Percentiles rank a stretch among this genome's conserved stretches.
Conservation (phyloP, 2,888 invertebrate genomes). For the Synergus umbraculus region DNA sequence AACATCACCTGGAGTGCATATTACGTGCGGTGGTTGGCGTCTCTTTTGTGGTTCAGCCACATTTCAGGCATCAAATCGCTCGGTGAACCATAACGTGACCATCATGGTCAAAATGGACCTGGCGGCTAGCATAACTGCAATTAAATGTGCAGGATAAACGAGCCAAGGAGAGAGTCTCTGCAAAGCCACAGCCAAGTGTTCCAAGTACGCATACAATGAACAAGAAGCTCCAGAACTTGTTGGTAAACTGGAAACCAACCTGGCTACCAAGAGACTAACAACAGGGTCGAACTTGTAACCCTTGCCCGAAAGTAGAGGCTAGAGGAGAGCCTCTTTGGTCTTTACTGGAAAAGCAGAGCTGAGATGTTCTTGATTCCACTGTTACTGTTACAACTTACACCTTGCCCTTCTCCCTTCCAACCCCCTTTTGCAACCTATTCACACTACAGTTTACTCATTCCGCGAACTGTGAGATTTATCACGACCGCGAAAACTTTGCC, state of each 20-base stretch:
- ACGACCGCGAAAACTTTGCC: constrained; percentile 68
- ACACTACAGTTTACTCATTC: constrained; percentile 6
- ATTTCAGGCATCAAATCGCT: constrained; percentile 66
- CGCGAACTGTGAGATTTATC: constrained; percentile 67
- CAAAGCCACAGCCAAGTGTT: constrained; percentile 43
- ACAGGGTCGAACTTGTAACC: constrained; percentile 60
- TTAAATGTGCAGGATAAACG: constrained; percentile 58
- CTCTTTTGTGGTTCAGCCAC: neutral
- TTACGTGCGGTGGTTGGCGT: constrained; percentile 11
- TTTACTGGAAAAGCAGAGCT: constrained; percentile 53
- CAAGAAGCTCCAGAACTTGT: constrained; percentile 52
- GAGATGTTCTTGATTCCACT: constrained; percentile 58
- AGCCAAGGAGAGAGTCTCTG: constrained; percentile 44
- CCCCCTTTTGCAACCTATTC: neutral
- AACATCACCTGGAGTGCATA: neutral
- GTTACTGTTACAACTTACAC: constrained; percentile 55
- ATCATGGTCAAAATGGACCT: constrained; percentile 58
- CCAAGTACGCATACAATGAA: constrained; percentile 44
- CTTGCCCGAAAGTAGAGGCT: constrained; percentile 51
- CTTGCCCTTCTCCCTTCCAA: neutral
- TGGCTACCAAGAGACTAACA: constrained; percentile 55
- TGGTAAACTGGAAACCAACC: constrained; percentile 56
- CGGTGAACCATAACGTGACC: constrained; percentile 72
- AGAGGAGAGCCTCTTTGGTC: constrained; percentile 37
- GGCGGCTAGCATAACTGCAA: constrained; percentile 61